These are phyloP conservation scores for Diorhabda elongata DNA, from an alignment of 1,140 invertebrate genomes.

Conservation along the genomic window DNA sequence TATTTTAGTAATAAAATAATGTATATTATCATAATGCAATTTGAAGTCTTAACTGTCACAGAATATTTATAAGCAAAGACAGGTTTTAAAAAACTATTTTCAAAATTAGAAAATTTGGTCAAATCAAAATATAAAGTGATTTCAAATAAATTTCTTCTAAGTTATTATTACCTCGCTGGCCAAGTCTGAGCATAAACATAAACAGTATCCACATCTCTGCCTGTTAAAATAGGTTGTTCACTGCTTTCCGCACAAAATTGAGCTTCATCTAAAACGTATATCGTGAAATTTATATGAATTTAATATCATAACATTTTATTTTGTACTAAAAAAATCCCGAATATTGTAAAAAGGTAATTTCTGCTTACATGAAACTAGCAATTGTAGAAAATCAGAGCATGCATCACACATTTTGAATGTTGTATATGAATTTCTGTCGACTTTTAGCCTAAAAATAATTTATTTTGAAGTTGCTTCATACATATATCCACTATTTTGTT, in stretches of 20 bases:
- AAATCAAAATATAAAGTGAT: no score
- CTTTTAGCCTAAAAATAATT: neutral
- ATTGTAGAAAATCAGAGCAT: constrained; percentile 73
- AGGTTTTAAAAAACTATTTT: no score
- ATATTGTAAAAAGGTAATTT: constrained; percentile 42
- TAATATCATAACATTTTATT: neutral
- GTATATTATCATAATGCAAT: no score
- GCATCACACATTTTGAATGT: constrained; percentile 65
- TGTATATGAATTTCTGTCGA: neutral
- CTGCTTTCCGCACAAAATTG: constrained; percentile 41
- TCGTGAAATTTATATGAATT: constrained; percentile 10
- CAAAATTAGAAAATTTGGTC: no score
- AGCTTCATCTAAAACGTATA: constrained; percentile 41
- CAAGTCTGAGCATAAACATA: constrained; percentile 46
- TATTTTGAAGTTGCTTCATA: constrained; percentile 1
- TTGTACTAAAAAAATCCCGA: constrained; percentile 12
- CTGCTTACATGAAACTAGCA: constrained; percentile 70
- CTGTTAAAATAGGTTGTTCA: constrained; percentile 41
- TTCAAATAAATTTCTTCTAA: no score
- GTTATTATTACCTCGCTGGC: constrained; percentile 39
- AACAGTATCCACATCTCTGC: constrained; percentile 41
- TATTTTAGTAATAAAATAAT: no score
- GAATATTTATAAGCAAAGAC: no score
- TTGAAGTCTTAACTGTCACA: no score
- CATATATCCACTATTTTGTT: constrained; percentile 1